Conservation (phyloP, 2,888 invertebrate genomes). For the Nezara viridula region DNA sequence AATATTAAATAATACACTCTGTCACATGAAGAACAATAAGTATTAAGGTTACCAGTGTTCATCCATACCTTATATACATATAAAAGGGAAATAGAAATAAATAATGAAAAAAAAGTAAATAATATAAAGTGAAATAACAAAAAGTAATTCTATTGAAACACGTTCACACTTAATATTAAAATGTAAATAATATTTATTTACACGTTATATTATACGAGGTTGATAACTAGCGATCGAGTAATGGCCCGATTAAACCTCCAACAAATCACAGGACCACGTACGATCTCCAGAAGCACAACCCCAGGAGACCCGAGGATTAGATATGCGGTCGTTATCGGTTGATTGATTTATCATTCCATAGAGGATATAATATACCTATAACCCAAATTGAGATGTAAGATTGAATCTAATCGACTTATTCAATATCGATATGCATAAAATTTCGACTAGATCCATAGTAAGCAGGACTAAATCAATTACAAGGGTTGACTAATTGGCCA, state of each 20-base stretch:
- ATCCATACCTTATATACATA: no score
- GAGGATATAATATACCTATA: slow-evolving; percentile 21
- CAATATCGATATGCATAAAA: slow-evolving; percentile 51
- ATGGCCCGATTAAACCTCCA: background rate
- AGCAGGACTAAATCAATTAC: slow-evolving; percentile 47
- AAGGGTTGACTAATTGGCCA: slow-evolving; percentile 46
- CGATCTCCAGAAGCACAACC: background rate
- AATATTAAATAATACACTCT: no score
- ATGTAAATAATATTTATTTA: background rate
- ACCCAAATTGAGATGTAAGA: slow-evolving; percentile 33
- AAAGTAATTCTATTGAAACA: no score
- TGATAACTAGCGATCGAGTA: no score
- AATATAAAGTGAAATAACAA: no score
- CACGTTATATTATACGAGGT: background rate
- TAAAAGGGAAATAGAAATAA: no score
- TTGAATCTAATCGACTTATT: slow-evolving; percentile 48
- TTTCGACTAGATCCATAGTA: slow-evolving; percentile 35
- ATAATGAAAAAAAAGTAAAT: no score
- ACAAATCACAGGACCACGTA: background rate
- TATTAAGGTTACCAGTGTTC: no score
- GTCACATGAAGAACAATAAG: no score
- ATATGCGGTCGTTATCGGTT: background rate
- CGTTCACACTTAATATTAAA: no score
- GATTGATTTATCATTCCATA: slow-evolving; percentile 33
- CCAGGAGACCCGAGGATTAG: background rate